Conservation (phyloP, 2,888 invertebrate genomes). For the Meteorus cinctellus region DNA sequence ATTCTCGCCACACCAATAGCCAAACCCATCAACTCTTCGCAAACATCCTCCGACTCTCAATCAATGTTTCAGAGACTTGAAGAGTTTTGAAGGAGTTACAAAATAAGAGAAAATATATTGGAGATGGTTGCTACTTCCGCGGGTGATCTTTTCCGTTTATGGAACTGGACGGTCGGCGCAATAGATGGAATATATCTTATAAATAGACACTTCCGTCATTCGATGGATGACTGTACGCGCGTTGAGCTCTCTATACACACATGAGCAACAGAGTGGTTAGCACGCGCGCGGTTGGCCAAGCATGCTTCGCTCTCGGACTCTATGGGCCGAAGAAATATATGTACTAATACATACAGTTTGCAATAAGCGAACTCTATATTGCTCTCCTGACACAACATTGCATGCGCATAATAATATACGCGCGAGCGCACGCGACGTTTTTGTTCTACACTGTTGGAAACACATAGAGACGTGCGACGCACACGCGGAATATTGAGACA, state of each 20-base stretch:
- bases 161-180: constrained; percentile 28
- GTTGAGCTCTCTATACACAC: constrained; percentile 16
- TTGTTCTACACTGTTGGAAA: constrained; percentile 11
- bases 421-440: constrained; percentile 26
- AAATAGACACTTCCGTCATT: constrained; percentile 62
- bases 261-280: constrained; percentile 28
- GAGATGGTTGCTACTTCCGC: neutral
- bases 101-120: constrained; percentile 6
- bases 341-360: neutral
- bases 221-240: constrained; percentile 52
- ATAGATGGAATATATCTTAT: constrained; percentile 52
- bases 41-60: neutral
- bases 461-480: neutral
- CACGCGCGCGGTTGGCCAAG: constrained; percentile 22
- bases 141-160: constrained; percentile 10
- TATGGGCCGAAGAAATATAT: neutral
- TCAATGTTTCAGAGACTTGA: constrained; percentile 19
- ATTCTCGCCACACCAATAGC: constrained; percentile 27
- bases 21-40: constrained; percentile 3
- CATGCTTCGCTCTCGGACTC: constrained; percentile 24
- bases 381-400: constrained; percentile 35
- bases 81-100: neutral
- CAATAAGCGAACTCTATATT: constrained; percentile 1
- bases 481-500: constrained; percentile 4
- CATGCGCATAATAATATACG: constrained; percentile 31